phyloP scores from a whole-genome alignment of 2,888 invertebrate genomes.

The Silvanus unidentatus region DNA sequence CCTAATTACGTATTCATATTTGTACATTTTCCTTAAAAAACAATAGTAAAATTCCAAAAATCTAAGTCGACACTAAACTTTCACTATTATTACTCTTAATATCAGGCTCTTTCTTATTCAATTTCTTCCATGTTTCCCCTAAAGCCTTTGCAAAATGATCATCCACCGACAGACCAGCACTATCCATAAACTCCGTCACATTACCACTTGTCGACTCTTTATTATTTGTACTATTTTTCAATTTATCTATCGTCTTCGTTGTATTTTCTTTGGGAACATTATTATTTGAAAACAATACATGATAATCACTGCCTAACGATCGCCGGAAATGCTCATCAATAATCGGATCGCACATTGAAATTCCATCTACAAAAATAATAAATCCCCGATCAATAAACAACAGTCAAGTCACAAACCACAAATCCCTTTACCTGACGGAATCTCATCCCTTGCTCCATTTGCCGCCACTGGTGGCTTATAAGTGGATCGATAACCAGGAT shows the following conservation, averaged over 20 bases:
- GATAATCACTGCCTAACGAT: slow-evolving; percentile 79
- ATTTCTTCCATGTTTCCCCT: slow-evolving; percentile 75
- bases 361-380: slow-evolving; percentile 48
- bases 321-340: slow-evolving; percentile 95
- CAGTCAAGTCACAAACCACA: neutral
- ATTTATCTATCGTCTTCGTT: slow-evolving; percentile 9
- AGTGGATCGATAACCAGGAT: slow-evolving; percentile 39
- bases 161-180: slow-evolving; percentile 66
- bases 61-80: slow-evolving; percentile 38
- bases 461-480: slow-evolving; percentile 61
- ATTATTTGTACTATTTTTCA: neutral
- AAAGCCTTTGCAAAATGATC: slow-evolving; percentile 90
- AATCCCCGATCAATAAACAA: neutral
- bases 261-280: slow-evolving; percentile 36
- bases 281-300: slow-evolving; percentile 61
- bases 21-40: slow-evolving; percentile 3
- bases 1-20: slow-evolving; percentile 7
- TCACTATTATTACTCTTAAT: slow-evolving; percentile 40
- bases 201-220: slow-evolving; percentile 9
- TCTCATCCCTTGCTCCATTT: slow-evolving; percentile 38
- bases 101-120: slow-evolving; percentile 58
- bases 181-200: slow-evolving; percentile 54
- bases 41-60: slow-evolving; percentile 5
- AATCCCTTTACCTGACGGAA: slow-evolving; percentile 46
- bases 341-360: slow-evolving; percentile 79